phyloP scores from a whole-genome alignment of 1,140 invertebrate genomes.

The Psilanteris sp. region DNA sequence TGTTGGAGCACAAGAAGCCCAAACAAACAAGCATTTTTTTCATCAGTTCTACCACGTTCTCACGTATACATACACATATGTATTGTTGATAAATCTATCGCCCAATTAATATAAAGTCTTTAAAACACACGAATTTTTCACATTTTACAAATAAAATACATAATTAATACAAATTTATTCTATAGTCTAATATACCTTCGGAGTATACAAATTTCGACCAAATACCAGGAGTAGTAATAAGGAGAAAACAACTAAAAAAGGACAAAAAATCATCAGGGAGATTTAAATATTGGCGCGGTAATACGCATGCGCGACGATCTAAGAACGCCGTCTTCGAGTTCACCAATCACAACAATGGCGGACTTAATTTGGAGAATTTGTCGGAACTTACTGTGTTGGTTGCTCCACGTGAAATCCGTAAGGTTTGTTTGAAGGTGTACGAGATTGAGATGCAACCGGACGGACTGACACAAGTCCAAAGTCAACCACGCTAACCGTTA shows the following conservation, averaged over 20 bases:
- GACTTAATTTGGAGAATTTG: conserved; percentile 70
- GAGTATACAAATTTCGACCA: too few relatives aligned
- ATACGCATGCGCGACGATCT: conserved; percentile 63
- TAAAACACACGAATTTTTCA: not conserved
- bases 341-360: conserved; percentile 77
- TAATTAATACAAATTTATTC: too few relatives aligned
- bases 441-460: not conserved
- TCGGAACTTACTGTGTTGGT: conserved; percentile 59
- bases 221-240: not conserved
- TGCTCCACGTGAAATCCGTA: conserved; percentile 20
- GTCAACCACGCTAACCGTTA: not conserved
- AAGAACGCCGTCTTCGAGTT: conserved; percentile 69
- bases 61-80: conserved; percentile 44
- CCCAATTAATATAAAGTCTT: conserved; percentile 8
- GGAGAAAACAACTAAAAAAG: too few relatives aligned
- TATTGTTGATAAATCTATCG: conserved; percentile 38
- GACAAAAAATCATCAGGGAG: conserved; percentile 1
- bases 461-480: not conserved
- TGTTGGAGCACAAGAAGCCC: too few relatives aligned
- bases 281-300: conserved; percentile 21
- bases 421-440: too few relatives aligned
- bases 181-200: too few relatives aligned
- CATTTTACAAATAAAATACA: too few relatives aligned
- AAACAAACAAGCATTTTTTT: conserved; percentile 25
- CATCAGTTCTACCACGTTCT: conserved; percentile 24